Percentiles rank a stretch among this genome's conserved stretches.
Conservation (phyloP, 2,888 invertebrate genomes). For the Danaus chrysippus region DNA sequence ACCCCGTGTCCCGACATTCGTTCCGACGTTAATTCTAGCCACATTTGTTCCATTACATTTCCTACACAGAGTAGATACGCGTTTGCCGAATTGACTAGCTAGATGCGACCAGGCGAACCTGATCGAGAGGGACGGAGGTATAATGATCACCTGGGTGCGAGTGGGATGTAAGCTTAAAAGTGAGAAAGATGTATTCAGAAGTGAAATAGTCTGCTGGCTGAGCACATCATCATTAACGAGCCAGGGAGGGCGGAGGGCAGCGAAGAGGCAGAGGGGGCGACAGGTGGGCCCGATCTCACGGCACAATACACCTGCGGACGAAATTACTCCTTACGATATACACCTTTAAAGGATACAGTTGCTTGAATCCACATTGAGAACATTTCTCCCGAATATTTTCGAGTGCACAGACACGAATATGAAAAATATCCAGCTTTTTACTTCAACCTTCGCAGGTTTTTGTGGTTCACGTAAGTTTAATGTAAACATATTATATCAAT, state of each 20-base stretch:
- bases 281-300: conserved; percentile 80
- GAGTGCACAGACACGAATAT: conserved; percentile 77
- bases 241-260: conserved; percentile 80
- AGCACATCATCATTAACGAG: conserved; percentile 90
- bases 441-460: conserved; percentile 53
- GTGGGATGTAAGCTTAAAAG: conserved; percentile 71
- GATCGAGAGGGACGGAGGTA: conserved; percentile 57
- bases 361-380: conserved; percentile 48
- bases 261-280: conserved; percentile 80
- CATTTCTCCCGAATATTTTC: conserved; percentile 71
- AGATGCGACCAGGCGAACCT: conserved; percentile 75
- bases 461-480: too few relatives aligned
- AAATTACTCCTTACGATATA: conserved; percentile 63
- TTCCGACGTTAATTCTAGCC: conserved; percentile 77
- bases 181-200: conserved; percentile 83
- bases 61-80: conserved; percentile 79
- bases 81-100: conserved; percentile 79
- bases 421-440: conserved; percentile 76
- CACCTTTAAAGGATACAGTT: conserved; percentile 56
- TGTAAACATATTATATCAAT: too few relatives aligned
- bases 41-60: conserved; percentile 80
- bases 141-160: conserved; percentile 43
- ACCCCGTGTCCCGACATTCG: conserved; percentile 76
- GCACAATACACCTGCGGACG: conserved; percentile 64
- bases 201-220: conserved; percentile 87